phyloP scores from a whole-genome alignment of 37 sponge, comb jelly and placozoan genomes.

The Mnemiopsis leidyi region DNA sequence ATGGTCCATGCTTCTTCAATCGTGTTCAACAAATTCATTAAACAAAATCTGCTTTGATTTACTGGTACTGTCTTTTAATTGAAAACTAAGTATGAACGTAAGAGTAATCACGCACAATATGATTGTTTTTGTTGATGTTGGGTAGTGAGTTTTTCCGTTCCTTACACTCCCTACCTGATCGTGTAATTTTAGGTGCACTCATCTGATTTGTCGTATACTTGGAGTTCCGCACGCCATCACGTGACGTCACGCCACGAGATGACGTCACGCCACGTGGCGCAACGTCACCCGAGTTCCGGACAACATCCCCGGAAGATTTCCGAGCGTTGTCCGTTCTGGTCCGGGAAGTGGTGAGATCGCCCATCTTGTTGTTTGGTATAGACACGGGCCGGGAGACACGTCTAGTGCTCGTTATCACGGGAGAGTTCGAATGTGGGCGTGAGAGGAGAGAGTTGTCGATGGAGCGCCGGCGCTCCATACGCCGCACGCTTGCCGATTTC shows the following conservation, averaged over 20 bases:
- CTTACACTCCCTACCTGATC: slow-evolving; percentile 23
- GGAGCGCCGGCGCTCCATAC: slow-evolving; percentile 44
- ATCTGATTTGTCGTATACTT: neutral
- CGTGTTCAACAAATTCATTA: no score
- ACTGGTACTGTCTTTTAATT: neutral
- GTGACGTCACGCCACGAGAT: neutral
- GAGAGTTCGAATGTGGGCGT: neutral
- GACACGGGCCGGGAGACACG: slow-evolving; percentile 2
- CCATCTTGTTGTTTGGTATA: neutral
- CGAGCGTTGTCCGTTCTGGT: neutral
- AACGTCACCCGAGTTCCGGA: neutral
- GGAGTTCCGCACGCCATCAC: neutral
- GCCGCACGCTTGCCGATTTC: neutral
- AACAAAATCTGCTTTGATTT: neutral
- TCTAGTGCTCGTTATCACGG: neutral
- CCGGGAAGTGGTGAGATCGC: neutral
- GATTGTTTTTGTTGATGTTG: slow-evolving; percentile 23
- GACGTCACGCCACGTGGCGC: neutral
- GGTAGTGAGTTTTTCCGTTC: slow-evolving; percentile 27
- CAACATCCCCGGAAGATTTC: neutral
- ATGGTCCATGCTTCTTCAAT: no score
- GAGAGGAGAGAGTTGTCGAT: slow-evolving; percentile 63
- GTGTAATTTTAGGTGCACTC: neutral
- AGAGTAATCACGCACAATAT: slow-evolving; percentile 8
- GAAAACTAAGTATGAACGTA: neutral